phyloP scores from a whole-genome alignment of 2,113 vertebrate genomes.

The Labrus mixtus region DNA sequence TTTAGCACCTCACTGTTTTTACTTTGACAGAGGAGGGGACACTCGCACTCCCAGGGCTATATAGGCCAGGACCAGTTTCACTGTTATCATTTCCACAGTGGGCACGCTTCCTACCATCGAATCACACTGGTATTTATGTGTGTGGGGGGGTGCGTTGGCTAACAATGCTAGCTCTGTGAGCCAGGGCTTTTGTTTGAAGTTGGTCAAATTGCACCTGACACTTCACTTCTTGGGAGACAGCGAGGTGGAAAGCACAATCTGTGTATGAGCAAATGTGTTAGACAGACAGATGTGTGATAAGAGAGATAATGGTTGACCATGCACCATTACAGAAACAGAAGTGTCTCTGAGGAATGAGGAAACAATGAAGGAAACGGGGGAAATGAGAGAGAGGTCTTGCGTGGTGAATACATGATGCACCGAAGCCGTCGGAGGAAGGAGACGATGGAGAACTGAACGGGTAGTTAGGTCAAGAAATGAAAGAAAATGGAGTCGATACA shows the following conservation, averaged over 20 bases:
- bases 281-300: slow-evolving; percentile 62
- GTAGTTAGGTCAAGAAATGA: slow-evolving; percentile 86
- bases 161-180: slow-evolving; percentile 19
- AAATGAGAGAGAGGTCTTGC: slow-evolving; percentile 76
- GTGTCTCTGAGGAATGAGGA: slow-evolving; percentile 77
- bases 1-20: slow-evolving; percentile 85
- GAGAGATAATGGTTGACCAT: slow-evolving; percentile 75
- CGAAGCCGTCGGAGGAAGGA: slow-evolving; percentile 56
- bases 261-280: slow-evolving; percentile 66
- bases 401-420: slow-evolving; percentile 75
- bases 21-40: slow-evolving; percentile 78
- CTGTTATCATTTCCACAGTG: slow-evolving; percentile 75
- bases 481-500: slow-evolving; percentile 85
- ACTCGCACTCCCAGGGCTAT: slow-evolving; percentile 67
- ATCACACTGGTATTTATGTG: slow-evolving; percentile 65
- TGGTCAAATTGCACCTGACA: slow-evolving; percentile 21
- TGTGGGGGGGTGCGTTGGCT: slow-evolving; percentile 45
- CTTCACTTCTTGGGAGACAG: slow-evolving; percentile 51
- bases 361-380: slow-evolving; percentile 60
- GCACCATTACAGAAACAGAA: slow-evolving; percentile 78
- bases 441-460: slow-evolving; percentile 78
- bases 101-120: slow-evolving; percentile 64
- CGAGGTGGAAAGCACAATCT: slow-evolving; percentile 73
- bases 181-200: slow-evolving; percentile 19
- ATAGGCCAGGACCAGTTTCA: slow-evolving; percentile 67